Base-by-base conservation (phyloP, 2,888 invertebrate species). In the Branchinecta sandiegonensis region DNA sequence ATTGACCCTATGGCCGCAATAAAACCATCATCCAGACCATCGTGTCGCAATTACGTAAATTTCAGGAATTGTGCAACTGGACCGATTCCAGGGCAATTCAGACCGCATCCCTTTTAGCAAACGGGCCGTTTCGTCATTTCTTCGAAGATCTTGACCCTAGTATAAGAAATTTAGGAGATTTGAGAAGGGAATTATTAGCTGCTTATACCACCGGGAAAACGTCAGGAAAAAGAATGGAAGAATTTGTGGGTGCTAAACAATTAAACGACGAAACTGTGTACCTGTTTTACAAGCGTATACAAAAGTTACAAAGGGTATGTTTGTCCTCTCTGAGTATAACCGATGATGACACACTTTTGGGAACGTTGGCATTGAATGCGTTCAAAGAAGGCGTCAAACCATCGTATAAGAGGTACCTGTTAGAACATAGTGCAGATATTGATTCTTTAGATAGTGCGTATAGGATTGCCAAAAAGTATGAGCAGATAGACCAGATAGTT, bases 221-320 rank as follows among this genome's bases (percentile, higher is more conserved):
- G 37, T 37, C 10, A 56, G 8, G 11, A 10, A 56, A 56, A 56
- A 56, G n/a, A 8, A 17, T 56, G n/a, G 56, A 8, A 9, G 10
- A 56, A 17, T 56, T 56, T 56, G 8, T 56, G 17, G 11, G 56
- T 17, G 56, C 56, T 1, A 17, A 14, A 14, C 56, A 56, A 56
- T 2, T 2, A 14, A 56, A 56, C 1, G 56, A 56, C 17, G 56
- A 56, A 56, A 56, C 8, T 8, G 56, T 56, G 1, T 56, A 56
- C 17, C 17, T 56, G 56, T 56, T 56, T 8, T 56, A 10, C 11
- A 56, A 17, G 17, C n/a, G 11, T 14, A 56, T 56, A 56, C 9
- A 56, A 56, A 56, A 56, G 17, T 56, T 56, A 56, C 14, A 56
- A 56, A 56, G 56, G 56, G n/a, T 17, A 56, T 56, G 8, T 8